These are phyloP conservation scores for Craseonycteris thonglongyai DNA, from an alignment of 2,113 vertebrate species.

Conservation along the genomic window DNA sequence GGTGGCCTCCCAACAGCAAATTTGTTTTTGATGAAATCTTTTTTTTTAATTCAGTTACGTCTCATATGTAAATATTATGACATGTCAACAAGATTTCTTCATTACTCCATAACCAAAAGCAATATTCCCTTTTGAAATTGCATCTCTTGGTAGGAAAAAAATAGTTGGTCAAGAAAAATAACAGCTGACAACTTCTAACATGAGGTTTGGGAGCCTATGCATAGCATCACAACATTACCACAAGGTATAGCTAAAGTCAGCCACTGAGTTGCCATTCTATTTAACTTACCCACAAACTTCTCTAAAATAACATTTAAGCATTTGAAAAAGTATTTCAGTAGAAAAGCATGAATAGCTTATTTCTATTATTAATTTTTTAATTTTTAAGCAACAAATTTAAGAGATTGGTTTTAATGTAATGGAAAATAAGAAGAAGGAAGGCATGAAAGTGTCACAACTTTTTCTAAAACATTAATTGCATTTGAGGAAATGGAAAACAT, in stretches of 20 bases:
- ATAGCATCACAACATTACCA: neutral
- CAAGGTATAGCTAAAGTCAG: neutral
- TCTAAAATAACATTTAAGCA: neutral
- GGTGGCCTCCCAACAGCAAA: neutral
- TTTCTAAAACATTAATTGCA: neutral
- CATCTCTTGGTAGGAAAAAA: neutral
- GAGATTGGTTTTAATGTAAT: neutral
- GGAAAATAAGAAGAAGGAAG: neutral
- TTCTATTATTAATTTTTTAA: neutral
- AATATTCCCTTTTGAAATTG: neutral
- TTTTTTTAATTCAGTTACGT: neutral
- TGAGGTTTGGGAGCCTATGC: neutral
- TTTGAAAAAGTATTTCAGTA: conserved; percentile 20
- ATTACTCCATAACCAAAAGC: neutral
- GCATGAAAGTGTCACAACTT: neutral
- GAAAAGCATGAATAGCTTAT: neutral
- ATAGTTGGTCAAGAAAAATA: neutral
- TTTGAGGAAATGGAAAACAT: neutral
- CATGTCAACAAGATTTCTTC: conserved; percentile 23
- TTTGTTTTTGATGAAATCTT: neutral
- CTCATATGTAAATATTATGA: conserved; percentile 24
- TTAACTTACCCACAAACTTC: neutral
- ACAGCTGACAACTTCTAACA: neutral
- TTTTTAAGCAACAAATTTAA: neutral
- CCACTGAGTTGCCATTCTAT: neutral